phyloP scores from a whole-genome alignment of 2,888 invertebrate species.

The Prenolepis imparis region DNA sequence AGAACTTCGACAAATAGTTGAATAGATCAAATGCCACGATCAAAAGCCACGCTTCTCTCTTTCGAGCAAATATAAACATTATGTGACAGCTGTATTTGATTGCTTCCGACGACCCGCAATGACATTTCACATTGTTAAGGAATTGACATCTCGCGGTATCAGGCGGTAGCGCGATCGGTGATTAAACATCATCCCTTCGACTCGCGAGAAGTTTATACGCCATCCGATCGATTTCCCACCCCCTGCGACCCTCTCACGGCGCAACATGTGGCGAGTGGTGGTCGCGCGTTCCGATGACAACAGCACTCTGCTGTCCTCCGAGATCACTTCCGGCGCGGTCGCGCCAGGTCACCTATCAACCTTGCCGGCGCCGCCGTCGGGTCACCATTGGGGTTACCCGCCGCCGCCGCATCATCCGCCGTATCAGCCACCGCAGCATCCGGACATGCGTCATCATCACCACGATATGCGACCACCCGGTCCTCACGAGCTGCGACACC shows the following conservation, averaged over 20 bases:
- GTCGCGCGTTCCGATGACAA: slow-evolving; percentile 85
- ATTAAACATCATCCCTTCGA: too few relatives aligned
- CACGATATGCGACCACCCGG: slow-evolving; percentile 80
- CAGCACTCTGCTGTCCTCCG: slow-evolving; percentile 83
- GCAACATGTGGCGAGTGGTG: slow-evolving; percentile 84
- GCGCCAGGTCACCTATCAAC: slow-evolving; percentile 76
- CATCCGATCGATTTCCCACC: background rate
- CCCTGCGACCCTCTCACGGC: background rate
- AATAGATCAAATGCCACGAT: too few relatives aligned
- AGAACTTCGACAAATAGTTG: too few relatives aligned
- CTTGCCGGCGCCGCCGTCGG: slow-evolving; percentile 74
- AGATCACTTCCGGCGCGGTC: slow-evolving; percentile 78
- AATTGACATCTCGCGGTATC: slow-evolving; percentile 13
- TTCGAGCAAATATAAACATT: too few relatives aligned
- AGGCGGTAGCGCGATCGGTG: slow-evolving; percentile 36
- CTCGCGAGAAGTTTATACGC: background rate
- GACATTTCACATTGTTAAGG: slow-evolving; percentile 45
- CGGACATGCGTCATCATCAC: slow-evolving; percentile 80
- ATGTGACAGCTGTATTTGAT: too few relatives aligned
- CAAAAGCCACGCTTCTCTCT: too few relatives aligned
- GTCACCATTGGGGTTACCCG: slow-evolving; percentile 78
- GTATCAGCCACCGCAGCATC: slow-evolving; percentile 78
- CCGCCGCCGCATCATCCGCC: slow-evolving; percentile 76
- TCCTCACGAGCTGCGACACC: slow-evolving; percentile 77
- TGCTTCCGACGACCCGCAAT: slow-evolving; percentile 17